Evolutionary conservation across 2,888 invertebrate species (phyloP), one percentile per base, ranked within the genome.

Genomic region (Cantharis lateralis): DNA sequence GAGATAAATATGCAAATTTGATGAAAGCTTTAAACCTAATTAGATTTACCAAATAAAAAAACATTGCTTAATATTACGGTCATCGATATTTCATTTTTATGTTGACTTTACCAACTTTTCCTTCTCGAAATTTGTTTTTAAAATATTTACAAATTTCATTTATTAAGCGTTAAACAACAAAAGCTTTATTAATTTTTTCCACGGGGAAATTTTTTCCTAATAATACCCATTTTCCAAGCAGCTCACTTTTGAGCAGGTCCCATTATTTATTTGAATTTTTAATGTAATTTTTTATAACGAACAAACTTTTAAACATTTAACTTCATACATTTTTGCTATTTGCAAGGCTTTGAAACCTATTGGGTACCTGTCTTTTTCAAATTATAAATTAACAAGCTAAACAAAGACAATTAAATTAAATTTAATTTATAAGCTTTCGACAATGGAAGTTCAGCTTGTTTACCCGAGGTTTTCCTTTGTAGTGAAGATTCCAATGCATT

Each of bases 1-100:
- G 73, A 73, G 73, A 73, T 73, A 73, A 73, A 73, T 68, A 73
- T 73, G 73, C 62, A 69, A 73, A 73, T 73, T 66, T 66, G 18
- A 66, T 66, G 64, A 66, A 66, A 66, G 64, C 64, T 66, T 20
- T 66, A 66, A 66, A 66, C 64, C 64, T 66, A 66, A 66, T 66
- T 66, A 66, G 64, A 20, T 20, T 66, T 20, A 20, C 18, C 64
- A 48, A 48, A 48, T 48, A 48, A 48, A 48, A 48, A 48, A 48
- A 48, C 48, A 48, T 48, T 48, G 48, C 48, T 48, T 48, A 48
- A 48, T 48, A 48, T 48, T 48, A 48, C 48, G 48, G 48, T 48
- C 48, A 48, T 48, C n/a, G 48, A 48, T 48, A 48, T 48, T 48
- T 48, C 48, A 48, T 48, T 48, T 48, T 48, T 48, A 48, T 48